Conservation (phyloP, 1,140 invertebrate species). For the Heliconius hermathena region DNA sequence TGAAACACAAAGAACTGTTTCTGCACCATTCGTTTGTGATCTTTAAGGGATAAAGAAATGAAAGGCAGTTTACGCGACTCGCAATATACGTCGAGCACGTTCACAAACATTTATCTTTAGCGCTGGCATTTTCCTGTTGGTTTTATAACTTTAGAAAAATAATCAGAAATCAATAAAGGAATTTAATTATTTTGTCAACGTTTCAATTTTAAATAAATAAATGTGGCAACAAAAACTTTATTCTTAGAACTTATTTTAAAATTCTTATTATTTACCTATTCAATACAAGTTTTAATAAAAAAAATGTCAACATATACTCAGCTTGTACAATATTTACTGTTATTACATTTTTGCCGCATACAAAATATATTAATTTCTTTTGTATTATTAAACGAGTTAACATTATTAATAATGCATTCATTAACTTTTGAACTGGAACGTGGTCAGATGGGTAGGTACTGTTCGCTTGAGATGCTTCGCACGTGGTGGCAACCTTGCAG, state of each 20-base stretch:
- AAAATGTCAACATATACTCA: neutral
- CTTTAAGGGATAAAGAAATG: conserved; percentile 4
- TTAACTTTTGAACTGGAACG: conserved; percentile 24
- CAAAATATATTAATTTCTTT: conserved; percentile 6
- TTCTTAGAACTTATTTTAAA: neutral
- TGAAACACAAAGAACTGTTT: neutral
- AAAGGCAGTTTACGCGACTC: conserved; percentile 7
- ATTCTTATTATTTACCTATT: neutral
- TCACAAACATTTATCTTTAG: conserved; percentile 9
- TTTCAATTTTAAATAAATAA: neutral
- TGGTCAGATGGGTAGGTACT: conserved; percentile 35
- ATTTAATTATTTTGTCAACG: neutral
- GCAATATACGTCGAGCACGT: neutral
- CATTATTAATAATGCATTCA: conserved; percentile 4
- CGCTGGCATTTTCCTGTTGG: conserved; percentile 5
- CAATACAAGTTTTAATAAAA: neutral
- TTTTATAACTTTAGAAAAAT: neutral
- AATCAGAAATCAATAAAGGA: neutral
- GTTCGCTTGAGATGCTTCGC: conserved; percentile 67
- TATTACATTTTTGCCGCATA: neutral
- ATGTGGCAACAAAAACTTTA: neutral
- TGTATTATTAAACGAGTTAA: neutral
- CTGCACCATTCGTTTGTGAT: neutral
- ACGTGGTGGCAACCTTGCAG: conserved; percentile 65
- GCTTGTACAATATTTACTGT: neutral